Percentiles rank a stretch among this genome's conserved stretches.
Evolutionary conservation across 2,888 invertebrate species (phyloP).

Genomic region (Taenaris catops): DNA sequence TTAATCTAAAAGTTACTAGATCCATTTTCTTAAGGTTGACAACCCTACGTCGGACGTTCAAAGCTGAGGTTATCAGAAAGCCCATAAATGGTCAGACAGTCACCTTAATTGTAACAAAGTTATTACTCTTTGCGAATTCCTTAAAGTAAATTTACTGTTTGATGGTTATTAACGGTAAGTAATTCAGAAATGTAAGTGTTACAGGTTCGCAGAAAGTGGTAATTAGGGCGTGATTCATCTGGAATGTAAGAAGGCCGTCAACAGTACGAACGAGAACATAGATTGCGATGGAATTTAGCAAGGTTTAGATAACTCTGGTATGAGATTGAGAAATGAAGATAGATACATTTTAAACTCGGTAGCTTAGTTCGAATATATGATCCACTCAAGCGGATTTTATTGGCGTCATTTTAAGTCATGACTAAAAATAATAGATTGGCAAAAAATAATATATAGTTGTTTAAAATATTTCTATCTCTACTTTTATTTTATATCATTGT

Average conservation of each 20-base stretch:
- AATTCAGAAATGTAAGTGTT: conserved; percentile 39
- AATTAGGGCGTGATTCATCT: conserved; percentile 48
- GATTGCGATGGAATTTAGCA: conserved; percentile 26
- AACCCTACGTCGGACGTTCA: neutral
- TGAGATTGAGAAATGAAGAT: conserved; percentile 21
- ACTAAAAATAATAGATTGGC: too few relatives aligned
- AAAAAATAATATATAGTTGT: too few relatives aligned
- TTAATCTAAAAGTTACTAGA: too few relatives aligned
- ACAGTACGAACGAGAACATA: conserved; percentile 29
- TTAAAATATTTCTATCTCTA: too few relatives aligned
- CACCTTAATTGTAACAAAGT: conserved; percentile 7
- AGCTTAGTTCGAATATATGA: too few relatives aligned
- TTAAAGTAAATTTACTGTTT: conserved; percentile 37
- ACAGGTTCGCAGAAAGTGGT: conserved; percentile 48
- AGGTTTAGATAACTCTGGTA: conserved; percentile 22
- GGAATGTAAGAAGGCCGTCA: conserved; percentile 20
- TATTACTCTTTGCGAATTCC: conserved; percentile 8
- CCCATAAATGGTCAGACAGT: neutral
- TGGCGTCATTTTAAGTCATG: too few relatives aligned
- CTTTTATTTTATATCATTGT: too few relatives aligned
- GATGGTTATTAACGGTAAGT: conserved; percentile 56
- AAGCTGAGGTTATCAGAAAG: conserved; percentile 1
- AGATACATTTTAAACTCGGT: too few relatives aligned
- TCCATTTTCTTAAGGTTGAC: neutral
- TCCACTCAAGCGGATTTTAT: too few relatives aligned